These are phyloP conservation scores for Gasterosteus aculeatus DNA, from an alignment of 2,113 vertebrate genomes.

Conservation along the genomic window DNA sequence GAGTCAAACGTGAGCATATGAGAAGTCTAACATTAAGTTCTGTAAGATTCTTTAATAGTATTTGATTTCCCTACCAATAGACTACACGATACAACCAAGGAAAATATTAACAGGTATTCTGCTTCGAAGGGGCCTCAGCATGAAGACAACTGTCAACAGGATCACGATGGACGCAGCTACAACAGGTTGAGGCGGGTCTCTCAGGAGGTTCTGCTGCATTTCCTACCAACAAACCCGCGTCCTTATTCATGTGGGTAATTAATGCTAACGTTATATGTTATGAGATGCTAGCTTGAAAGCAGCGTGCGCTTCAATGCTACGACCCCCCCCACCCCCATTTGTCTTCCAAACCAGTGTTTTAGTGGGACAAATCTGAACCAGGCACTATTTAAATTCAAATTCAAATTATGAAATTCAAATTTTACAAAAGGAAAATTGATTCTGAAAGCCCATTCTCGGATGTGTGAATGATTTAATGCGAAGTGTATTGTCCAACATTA, in stretches of 20 bases:
- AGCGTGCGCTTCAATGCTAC: background rate
- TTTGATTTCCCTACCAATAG: background rate
- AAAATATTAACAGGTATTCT: background rate
- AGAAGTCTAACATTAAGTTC: no score
- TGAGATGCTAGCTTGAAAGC: background rate
- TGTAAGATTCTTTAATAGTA: no score
- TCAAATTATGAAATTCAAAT: background rate
- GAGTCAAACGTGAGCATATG: background rate
- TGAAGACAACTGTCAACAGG: conserved; percentile 4
- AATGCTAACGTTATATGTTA: background rate
- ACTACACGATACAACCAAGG: no score
- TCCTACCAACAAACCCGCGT: background rate
- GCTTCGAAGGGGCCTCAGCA: background rate
- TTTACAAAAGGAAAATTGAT: background rate
- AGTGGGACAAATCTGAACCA: conserved; percentile 36
- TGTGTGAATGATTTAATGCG: background rate
- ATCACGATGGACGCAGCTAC: no score
- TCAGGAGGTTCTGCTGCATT: background rate
- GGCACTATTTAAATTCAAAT: conserved; percentile 1
- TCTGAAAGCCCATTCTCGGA: background rate
- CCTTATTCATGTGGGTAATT: background rate
- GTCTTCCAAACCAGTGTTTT: conserved; percentile 28
- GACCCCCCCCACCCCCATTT: background rate
- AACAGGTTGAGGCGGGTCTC: no score
- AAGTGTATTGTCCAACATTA: conserved; percentile 14